Evolutionary conservation across 2,797 vertebrate genomes (phyloP).

Genomic region (Melopsittacus undulatus): DNA sequence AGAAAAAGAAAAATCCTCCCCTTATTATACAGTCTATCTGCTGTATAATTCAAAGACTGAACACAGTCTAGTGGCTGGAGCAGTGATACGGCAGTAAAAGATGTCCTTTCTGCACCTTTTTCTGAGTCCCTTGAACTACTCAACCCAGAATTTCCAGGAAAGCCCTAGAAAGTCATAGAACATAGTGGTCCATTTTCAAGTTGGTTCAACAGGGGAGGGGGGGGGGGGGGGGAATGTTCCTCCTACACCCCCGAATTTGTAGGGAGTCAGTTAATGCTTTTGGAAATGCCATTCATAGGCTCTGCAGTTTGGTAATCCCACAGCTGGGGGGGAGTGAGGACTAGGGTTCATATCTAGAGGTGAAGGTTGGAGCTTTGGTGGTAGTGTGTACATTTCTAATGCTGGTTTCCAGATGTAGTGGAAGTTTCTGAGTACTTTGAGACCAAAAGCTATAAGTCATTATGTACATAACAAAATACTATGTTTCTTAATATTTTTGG

Average conservation of each 20-base stretch:
- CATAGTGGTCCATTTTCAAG: neutral
- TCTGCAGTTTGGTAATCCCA: neutral
- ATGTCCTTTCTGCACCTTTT: neutral
- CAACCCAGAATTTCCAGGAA: neutral
- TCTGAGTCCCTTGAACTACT: neutral
- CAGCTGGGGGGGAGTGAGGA: neutral
- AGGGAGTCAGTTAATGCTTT: neutral
- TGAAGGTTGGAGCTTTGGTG: neutral
- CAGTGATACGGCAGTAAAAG: neutral
- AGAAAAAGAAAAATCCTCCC: neutral
- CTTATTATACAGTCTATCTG: neutral
- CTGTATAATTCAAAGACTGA: constrained; percentile 8
- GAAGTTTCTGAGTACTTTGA: neutral
- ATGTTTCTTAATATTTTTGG: constrained; percentile 31
- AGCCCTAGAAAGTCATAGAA: neutral
- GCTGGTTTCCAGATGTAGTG: neutral
- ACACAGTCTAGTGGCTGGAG: neutral
- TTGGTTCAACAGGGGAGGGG: neutral
- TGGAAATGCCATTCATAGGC: neutral
- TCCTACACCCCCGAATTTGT: neutral
- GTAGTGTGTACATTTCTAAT: neutral
- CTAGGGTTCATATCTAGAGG: neutral
- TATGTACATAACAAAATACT: neutral
- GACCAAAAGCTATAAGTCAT: neutral
- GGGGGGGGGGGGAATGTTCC: neutral